Conservation (phyloP, 1,140 invertebrate species). For the Fopius arisanus region DNA sequence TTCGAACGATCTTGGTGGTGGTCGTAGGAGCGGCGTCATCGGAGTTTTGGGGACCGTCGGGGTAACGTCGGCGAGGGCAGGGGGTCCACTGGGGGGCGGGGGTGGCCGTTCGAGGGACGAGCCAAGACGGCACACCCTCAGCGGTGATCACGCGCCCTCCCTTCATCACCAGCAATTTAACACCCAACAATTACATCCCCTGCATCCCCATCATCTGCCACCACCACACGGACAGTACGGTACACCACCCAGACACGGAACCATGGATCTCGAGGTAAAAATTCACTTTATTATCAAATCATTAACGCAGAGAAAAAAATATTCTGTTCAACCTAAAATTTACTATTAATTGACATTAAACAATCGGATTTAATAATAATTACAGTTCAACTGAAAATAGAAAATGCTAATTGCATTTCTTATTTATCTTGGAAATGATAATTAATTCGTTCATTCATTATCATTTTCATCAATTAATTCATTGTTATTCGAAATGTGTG, state of each 20-base stretch:
- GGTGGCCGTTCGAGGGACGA: slow-evolving; percentile 69
- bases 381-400: no score
- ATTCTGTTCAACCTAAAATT: no score
- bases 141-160: slow-evolving; percentile 69
- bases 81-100: slow-evolving; percentile 61
- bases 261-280: slow-evolving; percentile 77
- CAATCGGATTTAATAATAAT: no score
- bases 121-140: slow-evolving; percentile 74
- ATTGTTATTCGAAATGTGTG: no score
- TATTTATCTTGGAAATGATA: no score
- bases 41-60: slow-evolving; percentile 54
- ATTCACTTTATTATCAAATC: no score
- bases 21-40: slow-evolving; percentile 46
- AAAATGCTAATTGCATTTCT: no score
- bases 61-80: slow-evolving; percentile 59
- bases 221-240: slow-evolving; percentile 66
- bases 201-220: slow-evolving; percentile 66
- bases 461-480: no score
- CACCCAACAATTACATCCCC: slow-evolving; percentile 65
- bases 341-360: no score
- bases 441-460: no score
- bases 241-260: slow-evolving; percentile 67
- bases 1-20: slow-evolving; percentile 55
- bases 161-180: slow-evolving; percentile 66
- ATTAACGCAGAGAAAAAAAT: no score